These are phyloP conservation scores for Melinaea marsaeus DNA, from an alignment of 2,888 invertebrate species.

Conservation along the genomic window DNA sequence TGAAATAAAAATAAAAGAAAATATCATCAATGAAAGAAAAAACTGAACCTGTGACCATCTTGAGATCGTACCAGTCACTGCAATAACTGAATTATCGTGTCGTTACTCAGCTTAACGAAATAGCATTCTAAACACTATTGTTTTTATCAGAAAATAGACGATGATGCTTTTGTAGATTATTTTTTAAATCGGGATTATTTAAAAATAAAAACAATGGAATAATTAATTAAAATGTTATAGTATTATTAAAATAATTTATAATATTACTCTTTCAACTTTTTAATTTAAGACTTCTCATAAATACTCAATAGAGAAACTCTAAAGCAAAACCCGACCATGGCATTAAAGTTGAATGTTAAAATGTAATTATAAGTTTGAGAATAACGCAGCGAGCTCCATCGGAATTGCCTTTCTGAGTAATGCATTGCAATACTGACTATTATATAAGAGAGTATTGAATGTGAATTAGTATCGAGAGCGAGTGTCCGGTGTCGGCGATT, in stretches of 20 bases:
- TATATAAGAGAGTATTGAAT: constrained; percentile 21
- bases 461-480: constrained; percentile 31
- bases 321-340: neutral
- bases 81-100: no score
- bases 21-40: no score
- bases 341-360: neutral
- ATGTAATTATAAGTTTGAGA: constrained; percentile 6
- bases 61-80: no score
- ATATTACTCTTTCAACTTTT: no score
- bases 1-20: no score
- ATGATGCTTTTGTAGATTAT: no score
- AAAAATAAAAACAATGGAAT: neutral
- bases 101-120: no score
- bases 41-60: no score
- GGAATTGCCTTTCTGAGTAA: neutral
- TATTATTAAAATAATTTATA: neutral
- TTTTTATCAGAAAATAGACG: no score
- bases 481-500: constrained; percentile 44
- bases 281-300: neutral
- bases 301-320: neutral
- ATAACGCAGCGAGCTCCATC: constrained; percentile 4
- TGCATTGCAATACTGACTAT: constrained; percentile 10
- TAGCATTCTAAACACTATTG: no score
- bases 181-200: no score
- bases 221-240: no score